These are phyloP conservation scores for Microctenopoma steveboyesi DNA, from an alignment of 2,797 vertebrate genomes.

Conservation along the genomic window DNA sequence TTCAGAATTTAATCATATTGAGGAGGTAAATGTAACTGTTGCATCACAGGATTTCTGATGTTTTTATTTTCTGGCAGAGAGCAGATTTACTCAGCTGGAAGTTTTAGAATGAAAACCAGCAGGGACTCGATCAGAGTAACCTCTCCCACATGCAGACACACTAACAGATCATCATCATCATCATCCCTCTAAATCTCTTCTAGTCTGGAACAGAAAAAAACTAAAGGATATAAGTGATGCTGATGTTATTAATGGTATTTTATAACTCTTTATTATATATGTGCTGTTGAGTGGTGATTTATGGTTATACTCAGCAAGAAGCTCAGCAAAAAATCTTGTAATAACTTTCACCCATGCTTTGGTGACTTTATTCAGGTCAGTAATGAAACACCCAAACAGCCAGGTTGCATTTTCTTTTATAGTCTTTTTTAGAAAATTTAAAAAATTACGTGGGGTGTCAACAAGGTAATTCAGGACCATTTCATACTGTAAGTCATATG, in stretches of 20 bases:
- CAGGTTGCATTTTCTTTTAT: not conserved
- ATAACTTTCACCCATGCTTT: not conserved
- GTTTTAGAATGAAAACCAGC: not conserved
- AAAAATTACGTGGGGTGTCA: not conserved
- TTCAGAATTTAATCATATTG: not conserved
- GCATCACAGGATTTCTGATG: conserved; percentile 10
- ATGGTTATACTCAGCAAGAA: not conserved
- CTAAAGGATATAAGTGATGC: conserved; percentile 2
- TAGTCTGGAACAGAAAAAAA: not conserved
- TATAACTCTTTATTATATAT: conserved; percentile 1
- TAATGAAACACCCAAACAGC: not conserved
- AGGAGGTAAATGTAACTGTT: conserved; percentile 4
- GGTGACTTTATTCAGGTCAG: not conserved
- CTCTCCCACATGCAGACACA: not conserved
- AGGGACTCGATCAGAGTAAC: no score
- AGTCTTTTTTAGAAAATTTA: conserved; percentile 19
- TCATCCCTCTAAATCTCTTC: conserved; percentile 5
- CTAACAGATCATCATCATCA: not conserved
- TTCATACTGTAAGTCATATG: not conserved
- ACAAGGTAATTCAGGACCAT: not conserved
- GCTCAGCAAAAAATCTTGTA: not conserved
- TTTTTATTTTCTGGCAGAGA: not conserved
- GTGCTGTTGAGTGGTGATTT: not conserved
- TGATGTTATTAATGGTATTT: conserved; percentile 2
- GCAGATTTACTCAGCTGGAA: not conserved